Percentiles rank a stretch among this genome's conserved stretches.
These are phyloP conservation scores for Eupsilia transversa DNA, from an alignment of 2,888 invertebrate species.

Conservation along the genomic window DNA sequence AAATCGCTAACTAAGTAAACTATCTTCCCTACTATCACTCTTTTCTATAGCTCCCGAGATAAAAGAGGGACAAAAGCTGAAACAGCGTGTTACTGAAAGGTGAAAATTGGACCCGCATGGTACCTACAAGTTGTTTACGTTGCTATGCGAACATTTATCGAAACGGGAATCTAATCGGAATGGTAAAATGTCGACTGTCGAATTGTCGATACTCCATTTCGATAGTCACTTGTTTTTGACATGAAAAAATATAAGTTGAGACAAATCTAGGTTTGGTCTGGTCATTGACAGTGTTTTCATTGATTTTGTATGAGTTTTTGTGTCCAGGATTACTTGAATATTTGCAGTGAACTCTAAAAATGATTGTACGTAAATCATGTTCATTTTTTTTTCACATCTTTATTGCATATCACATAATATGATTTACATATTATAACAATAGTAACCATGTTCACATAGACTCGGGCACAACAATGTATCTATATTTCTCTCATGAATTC, in stretches of 20 bases:
- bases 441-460: background rate
- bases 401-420: background rate
- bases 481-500: background rate
- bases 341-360: background rate
- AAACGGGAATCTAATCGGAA: slow-evolving; percentile 46
- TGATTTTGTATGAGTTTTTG: background rate
- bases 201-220: slow-evolving; percentile 34
- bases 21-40: slow-evolving; percentile 10
- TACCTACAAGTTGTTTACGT: slow-evolving; percentile 48
- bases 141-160: slow-evolving; percentile 48
- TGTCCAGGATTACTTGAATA: background rate
- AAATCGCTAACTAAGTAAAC: slow-evolving; percentile 26
- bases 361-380: background rate
- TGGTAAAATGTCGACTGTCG: slow-evolving; percentile 29
- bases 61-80: slow-evolving; percentile 44
- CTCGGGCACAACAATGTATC: background rate
- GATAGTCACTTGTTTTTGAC: slow-evolving; percentile 35
- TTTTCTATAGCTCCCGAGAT: slow-evolving; percentile 39
- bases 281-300: slow-evolving; percentile 2
- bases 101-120: slow-evolving; percentile 57
- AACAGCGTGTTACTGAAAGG: slow-evolving; percentile 28
- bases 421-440: background rate
- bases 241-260: slow-evolving; percentile 5
- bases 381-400: background rate
- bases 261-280: background rate